A percentile compares a stretch with the other conserved stretches of the same genome.
Evolutionary conservation across 2,797 vertebrate genomes (phyloP).

Genomic region (Sebastes taczanowskii): DNA sequence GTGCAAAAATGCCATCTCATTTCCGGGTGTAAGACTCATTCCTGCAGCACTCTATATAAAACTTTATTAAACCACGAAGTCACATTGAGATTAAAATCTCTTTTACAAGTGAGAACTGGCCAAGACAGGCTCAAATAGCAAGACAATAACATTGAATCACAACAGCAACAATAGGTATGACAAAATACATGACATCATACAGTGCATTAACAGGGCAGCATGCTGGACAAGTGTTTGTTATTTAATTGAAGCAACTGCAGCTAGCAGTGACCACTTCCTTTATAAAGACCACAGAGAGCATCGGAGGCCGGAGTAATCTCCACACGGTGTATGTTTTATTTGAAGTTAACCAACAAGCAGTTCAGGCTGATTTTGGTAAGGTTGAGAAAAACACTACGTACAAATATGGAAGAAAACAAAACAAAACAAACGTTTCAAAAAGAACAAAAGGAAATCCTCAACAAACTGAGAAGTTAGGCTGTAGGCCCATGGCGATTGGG

Average conservation of each 20-base stretch:
- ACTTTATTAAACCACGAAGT: fast-evolving
- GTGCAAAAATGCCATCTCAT: background rate
- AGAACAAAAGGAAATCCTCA: background rate
- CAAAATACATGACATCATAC: no score
- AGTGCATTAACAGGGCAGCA: no score
- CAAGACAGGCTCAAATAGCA: no score
- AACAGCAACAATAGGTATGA: no score
- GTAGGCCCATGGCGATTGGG: background rate
- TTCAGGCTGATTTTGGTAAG: background rate
- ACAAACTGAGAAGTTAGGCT: background rate
- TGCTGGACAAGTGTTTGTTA: no score
- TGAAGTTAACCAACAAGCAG: background rate
- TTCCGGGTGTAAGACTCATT: background rate
- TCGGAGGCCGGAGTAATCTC: background rate
- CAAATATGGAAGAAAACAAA: background rate
- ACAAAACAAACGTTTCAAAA: background rate
- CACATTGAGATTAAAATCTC: fast-evolving
- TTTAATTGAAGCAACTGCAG: no score
- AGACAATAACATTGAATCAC: no score
- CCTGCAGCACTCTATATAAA: background rate
- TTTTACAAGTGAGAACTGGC: no score
- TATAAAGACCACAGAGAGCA: background rate
- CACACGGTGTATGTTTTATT: background rate
- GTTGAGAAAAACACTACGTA: fast-evolving
- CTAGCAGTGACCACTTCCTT: no score